phyloP scores from a whole-genome alignment of 2,797 vertebrate genomes.

The Artibeus lituratus region DNA sequence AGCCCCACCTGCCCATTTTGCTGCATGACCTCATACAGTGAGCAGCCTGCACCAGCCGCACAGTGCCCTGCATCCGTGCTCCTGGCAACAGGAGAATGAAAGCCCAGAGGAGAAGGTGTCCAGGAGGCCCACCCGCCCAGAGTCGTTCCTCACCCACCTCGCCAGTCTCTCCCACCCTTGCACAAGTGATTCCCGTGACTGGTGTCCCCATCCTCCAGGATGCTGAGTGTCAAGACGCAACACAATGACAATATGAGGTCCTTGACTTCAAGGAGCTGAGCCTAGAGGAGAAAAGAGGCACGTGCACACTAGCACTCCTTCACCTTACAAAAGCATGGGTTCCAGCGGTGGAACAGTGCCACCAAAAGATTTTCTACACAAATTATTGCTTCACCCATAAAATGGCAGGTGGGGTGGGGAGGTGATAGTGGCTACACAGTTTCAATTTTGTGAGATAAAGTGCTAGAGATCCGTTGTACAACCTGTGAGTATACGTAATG shows the following conservation, averaged over 20 bases:
- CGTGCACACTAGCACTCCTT: background rate
- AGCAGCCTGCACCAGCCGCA: background rate
- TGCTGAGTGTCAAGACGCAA: background rate
- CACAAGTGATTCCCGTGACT: background rate
- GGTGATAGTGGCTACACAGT: background rate
- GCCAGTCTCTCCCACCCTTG: background rate
- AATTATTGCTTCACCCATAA: background rate
- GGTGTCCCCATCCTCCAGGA: background rate
- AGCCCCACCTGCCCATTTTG: background rate
- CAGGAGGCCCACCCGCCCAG: background rate
- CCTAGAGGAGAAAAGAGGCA: background rate
- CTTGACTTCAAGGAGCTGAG: background rate
- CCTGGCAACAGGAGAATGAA: background rate
- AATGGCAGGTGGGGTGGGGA: background rate
- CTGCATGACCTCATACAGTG: background rate
- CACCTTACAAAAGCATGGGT: background rate
- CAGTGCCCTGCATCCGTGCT: background rate
- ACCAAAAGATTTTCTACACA: background rate
- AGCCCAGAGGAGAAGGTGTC: background rate
- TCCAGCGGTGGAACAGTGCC: background rate
- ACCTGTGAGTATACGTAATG: background rate
- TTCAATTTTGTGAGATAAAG: slow-evolving; percentile 9
- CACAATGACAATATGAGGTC: background rate
- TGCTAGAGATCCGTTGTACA: background rate
- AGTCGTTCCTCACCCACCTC: background rate